These are phyloP conservation scores for Parapristionchus giblindavisi DNA, from an alignment of 2,888 invertebrate species.

Conservation along the genomic window DNA sequence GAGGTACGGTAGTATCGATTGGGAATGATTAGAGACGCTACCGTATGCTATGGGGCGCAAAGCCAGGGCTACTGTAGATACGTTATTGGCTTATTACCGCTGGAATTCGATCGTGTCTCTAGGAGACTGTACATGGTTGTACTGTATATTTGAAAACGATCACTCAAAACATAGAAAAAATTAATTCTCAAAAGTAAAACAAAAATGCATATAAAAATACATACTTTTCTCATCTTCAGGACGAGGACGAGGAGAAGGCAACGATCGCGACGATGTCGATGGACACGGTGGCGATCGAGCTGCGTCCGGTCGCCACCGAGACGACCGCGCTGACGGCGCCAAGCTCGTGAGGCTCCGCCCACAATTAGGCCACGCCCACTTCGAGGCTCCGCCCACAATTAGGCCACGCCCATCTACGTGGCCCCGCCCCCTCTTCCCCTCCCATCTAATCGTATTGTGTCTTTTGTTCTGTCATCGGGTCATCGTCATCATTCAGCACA, in stretches of 20 bases:
- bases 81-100: not conserved
- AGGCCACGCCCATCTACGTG: no score
- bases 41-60: not conserved
- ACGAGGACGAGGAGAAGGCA: not conserved
- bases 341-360: not conserved
- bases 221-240: conserved; percentile 11
- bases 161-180: no score
- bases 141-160: not conserved
- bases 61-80: not conserved
- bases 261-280: no score
- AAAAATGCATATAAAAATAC: no score
- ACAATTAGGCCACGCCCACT: no score
- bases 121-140: not conserved
- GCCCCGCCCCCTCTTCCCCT: no score
- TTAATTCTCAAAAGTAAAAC: no score
- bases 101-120: not conserved
- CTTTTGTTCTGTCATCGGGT: no score
- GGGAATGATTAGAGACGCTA: not conserved
- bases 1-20: conserved; percentile 21
- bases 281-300: not conserved
- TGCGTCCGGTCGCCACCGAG: conserved; percentile 21
- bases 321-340: conserved; percentile 15
- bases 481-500: no score
- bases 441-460: no score
- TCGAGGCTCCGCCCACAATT: no score